Conservation (phyloP, 2,113 vertebrate genomes). For the Spea multiplicata region DNA sequence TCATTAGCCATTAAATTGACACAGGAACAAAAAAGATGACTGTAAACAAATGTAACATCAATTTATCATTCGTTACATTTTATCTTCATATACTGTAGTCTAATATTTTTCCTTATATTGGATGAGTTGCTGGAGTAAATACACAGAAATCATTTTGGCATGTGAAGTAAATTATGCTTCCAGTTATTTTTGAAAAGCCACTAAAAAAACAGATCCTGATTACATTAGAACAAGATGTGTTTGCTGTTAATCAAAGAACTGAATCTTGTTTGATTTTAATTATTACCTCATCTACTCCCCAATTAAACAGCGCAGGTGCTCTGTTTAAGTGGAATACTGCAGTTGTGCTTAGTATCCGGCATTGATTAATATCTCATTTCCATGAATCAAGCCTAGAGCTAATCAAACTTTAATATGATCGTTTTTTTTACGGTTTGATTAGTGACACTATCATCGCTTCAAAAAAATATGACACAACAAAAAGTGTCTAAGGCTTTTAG, state of each 20-base stretch:
- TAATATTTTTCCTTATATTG: too few relatives aligned
- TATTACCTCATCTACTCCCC: slow-evolving; percentile 44
- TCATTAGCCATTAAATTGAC: too few relatives aligned
- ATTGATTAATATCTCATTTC: slow-evolving; percentile 47
- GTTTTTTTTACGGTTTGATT: slow-evolving; percentile 33
- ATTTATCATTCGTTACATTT: too few relatives aligned
- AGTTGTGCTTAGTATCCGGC: slow-evolving; percentile 38
- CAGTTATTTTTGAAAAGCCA: slow-evolving; percentile 29
- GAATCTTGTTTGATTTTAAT: slow-evolving; percentile 47
- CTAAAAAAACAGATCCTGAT: slow-evolving; percentile 39
- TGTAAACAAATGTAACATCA: too few relatives aligned
- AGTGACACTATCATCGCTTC: slow-evolving; percentile 41
- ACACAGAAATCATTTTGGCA: neutral
- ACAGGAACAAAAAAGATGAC: too few relatives aligned
- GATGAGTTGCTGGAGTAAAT: too few relatives aligned
- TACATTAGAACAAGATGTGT: slow-evolving; percentile 39
- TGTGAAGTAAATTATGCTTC: neutral
- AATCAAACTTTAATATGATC: slow-evolving; percentile 44
- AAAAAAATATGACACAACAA: slow-evolving; percentile 29
- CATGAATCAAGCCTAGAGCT: slow-evolving; percentile 45
- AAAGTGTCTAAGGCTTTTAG: slow-evolving; percentile 14
- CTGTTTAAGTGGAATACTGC: slow-evolving; percentile 41
- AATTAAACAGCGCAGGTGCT: slow-evolving; percentile 40
- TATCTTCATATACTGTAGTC: too few relatives aligned
- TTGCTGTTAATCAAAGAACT: slow-evolving; percentile 47